Percentiles rank a stretch among this genome's conserved stretches.
Conservation (phyloP, 2,888 invertebrate genomes). For the Diplolepis rosae region DNA sequence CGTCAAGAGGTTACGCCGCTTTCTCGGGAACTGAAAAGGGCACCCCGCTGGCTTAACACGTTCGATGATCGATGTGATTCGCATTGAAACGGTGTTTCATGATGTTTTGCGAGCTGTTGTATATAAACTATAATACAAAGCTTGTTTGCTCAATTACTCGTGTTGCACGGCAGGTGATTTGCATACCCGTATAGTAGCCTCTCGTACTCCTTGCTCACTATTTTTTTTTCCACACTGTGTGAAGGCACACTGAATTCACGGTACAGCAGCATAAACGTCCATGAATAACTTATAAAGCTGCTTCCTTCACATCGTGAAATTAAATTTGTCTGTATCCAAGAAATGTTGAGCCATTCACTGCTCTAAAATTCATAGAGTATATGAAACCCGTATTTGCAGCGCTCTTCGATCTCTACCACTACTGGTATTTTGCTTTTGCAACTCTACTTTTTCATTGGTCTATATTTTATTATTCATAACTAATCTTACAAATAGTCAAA, state of each 20-base stretch:
- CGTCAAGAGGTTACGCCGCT: constrained; percentile 8
- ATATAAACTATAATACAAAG: not conserved
- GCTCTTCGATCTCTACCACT: not conserved
- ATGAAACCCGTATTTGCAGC: constrained; percentile 39
- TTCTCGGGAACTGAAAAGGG: constrained; percentile 26
- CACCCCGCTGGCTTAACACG: constrained; percentile 14
- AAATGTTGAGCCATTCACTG: constrained; percentile 41
- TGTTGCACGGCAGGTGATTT: not conserved
- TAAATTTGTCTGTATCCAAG: constrained; percentile 37
- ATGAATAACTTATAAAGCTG: constrained; percentile 45
- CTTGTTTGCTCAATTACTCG: constrained; percentile 17
- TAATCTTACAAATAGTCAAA: not conserved
- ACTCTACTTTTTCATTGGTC: constrained; percentile 10
- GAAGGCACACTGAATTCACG: not conserved
- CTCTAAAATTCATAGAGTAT: constrained; percentile 46
- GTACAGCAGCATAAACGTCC: constrained; percentile 28
- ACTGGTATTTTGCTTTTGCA: not conserved
- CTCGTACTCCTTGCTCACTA: not conserved
- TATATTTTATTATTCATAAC: not conserved
- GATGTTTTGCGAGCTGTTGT: constrained; percentile 8
- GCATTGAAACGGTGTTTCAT: constrained; percentile 9
- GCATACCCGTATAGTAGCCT: not conserved
- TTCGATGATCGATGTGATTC: constrained; percentile 23
- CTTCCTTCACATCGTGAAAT: constrained; percentile 9
- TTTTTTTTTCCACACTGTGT: not conserved